Evolutionary conservation across 1,140 invertebrate species (phyloP).

Genomic region (Nomia melanderi): DNA sequence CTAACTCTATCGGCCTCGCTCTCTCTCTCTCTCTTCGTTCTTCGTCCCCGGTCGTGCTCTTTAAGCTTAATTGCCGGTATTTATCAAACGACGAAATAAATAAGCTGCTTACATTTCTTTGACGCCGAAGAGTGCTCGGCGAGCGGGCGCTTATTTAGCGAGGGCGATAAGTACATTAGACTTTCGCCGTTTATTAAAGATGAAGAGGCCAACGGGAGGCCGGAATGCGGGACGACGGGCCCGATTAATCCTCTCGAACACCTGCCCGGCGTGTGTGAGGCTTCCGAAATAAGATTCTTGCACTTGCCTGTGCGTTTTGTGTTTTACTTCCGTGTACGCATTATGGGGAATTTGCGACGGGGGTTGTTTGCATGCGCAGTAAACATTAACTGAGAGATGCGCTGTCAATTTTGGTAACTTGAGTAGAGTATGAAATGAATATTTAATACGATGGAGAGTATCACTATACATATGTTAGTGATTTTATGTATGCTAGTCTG

Average conservation of each 20-base stretch:
- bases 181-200: constrained; percentile 62
- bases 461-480: no score
- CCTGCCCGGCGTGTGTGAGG: constrained; percentile 16
- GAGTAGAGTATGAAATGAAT: no score
- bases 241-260: constrained; percentile 51
- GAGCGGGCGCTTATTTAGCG: constrained; percentile 68
- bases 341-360: no score
- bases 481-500: no score
- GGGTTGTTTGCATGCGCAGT: no score
- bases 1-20: neutral
- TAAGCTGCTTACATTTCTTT: constrained; percentile 76
- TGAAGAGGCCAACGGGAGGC: constrained; percentile 22
- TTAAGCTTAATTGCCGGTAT: constrained; percentile 76
- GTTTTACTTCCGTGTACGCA: no score
- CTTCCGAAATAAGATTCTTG: constrained; percentile 10
- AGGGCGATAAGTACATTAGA: constrained; percentile 70
- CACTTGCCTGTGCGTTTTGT: neutral
- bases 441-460: no score
- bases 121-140: constrained; percentile 54
- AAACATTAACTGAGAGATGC: no score
- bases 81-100: constrained; percentile 77
- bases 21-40: neutral
- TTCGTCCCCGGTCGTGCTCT: constrained; percentile 20
- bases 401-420: no score
- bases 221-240: neutral